A percentile compares a stretch with the other conserved stretches of the same genome.
Conservation (phyloP, 30 jellyfish, hydroid and myxozoan species). For the Nemopilema nomurai region DNA sequence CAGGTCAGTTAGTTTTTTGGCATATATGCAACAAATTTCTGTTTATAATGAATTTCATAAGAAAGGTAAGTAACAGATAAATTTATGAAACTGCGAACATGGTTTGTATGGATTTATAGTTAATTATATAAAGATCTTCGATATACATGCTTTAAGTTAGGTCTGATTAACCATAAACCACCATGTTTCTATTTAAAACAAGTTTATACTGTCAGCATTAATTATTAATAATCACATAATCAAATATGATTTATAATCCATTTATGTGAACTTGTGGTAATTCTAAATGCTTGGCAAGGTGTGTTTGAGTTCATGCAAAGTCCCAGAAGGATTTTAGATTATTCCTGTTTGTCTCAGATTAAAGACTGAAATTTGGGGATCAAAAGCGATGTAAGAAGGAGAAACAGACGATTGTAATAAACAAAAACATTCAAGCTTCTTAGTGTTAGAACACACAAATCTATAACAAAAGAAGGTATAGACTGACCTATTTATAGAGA, state of each 20-base stretch:
- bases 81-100: no score
- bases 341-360: background rate
- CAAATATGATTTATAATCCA: background rate
- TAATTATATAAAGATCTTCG: no score
- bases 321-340: background rate
- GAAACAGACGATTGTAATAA: background rate
- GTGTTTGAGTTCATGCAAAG: background rate
- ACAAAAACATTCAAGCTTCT: background rate
- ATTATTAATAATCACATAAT: no score
- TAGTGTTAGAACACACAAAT: background rate
- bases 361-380: background rate
- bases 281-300: background rate
- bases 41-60: no score
- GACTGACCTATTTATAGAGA: no score
- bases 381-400: background rate
- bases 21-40: no score
- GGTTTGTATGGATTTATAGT: no score
- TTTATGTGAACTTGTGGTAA: background rate
- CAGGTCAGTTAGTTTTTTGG: no score
- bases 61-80: no score
- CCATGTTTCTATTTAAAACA: background rate
- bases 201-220: background rate
- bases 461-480: background rate
- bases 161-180: background rate
- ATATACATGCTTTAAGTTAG: no score